Conservation (phyloP, 2,888 invertebrate species). For the Spodoptera picta region DNA sequence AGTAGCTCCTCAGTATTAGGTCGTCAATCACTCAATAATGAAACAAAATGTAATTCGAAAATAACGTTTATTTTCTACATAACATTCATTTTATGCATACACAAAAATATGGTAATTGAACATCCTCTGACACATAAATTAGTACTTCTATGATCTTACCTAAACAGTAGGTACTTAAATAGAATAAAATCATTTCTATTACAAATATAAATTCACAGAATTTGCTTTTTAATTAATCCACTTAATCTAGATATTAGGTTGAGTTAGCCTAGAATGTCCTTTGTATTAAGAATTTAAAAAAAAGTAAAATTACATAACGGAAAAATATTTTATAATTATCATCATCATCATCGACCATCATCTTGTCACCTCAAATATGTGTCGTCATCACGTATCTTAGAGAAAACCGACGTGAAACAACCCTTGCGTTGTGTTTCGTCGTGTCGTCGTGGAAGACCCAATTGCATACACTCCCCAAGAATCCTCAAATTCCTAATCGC, state of each 20-base stretch:
- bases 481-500: too few relatives aligned
- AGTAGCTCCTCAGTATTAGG: too few relatives aligned
- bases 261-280: conserved; percentile 27
- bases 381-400: too few relatives aligned
- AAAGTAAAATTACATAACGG: not conserved
- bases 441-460: too few relatives aligned
- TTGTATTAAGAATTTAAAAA: conserved; percentile 6
- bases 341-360: too few relatives aligned
- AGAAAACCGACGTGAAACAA: too few relatives aligned
- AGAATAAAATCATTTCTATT: conserved; percentile 47
- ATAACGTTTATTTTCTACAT: conserved; percentile 58
- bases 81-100: conserved; percentile 59
- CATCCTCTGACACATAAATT: conserved; percentile 51
- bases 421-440: too few relatives aligned
- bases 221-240: conserved; percentile 40
- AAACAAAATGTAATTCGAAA: conserved; percentile 39
- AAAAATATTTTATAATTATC: too few relatives aligned
- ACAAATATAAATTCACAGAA: conserved; percentile 57
- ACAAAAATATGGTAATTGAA: conserved; percentile 58
- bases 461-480: too few relatives aligned
- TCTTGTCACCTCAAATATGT: too few relatives aligned
- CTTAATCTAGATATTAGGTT: conserved; percentile 34
- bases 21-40: not conserved
- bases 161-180: conserved; percentile 30
- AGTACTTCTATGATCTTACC: conserved; percentile 36